phyloP scores from a whole-genome alignment of 1,140 invertebrate genomes.

The Anoplolepis gracilipes region DNA sequence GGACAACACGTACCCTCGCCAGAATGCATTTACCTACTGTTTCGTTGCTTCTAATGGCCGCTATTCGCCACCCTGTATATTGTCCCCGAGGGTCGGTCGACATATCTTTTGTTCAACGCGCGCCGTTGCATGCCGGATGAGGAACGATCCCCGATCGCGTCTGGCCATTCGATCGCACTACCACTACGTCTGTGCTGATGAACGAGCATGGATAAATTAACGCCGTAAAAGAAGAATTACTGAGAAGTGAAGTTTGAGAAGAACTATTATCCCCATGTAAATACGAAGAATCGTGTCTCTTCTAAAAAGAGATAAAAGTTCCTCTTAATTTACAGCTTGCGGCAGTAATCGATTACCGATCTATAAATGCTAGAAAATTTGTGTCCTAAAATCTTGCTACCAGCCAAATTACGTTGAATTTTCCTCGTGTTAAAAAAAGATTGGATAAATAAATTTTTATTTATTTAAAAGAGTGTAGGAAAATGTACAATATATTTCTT shows the following conservation, averaged over 20 bases:
- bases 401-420: not conserved
- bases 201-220: constrained; percentile 49
- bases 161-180: not conserved
- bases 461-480: no score
- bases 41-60: constrained; percentile 70
- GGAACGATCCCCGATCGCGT: constrained; percentile 56
- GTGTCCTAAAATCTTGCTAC: constrained; percentile 1
- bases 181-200: not conserved
- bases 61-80: constrained; percentile 62
- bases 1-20: constrained; percentile 47
- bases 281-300: not conserved
- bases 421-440: not conserved
- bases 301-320: constrained; percentile 21
- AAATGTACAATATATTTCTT: constrained; percentile 24
- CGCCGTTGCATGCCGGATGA: constrained; percentile 53
- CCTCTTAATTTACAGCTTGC: constrained; percentile 6
- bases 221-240: constrained; percentile 13
- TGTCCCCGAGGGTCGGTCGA: constrained; percentile 61
- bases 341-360: constrained; percentile 18
- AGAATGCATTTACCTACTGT: constrained; percentile 74
- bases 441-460: constrained; percentile 19
- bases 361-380: constrained; percentile 34
- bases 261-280: constrained; percentile 20
- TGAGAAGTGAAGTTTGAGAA: constrained; percentile 31
- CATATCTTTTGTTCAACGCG: constrained; percentile 66